Conservation (phyloP, 2,797 vertebrate species). For the Myioborus miniatus region DNA sequence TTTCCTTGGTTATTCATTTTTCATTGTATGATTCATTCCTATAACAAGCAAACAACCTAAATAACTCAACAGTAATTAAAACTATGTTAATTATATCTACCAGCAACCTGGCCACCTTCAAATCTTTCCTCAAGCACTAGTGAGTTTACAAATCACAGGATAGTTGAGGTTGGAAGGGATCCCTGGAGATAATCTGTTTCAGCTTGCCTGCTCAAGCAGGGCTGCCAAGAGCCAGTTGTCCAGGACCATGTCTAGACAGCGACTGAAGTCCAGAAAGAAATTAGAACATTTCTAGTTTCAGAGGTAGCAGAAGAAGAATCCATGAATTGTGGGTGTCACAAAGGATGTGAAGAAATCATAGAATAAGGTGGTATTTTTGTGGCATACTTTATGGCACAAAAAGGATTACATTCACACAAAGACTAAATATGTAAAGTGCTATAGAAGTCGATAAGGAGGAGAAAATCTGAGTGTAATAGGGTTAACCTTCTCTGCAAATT, state of each 20-base stretch:
- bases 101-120: neutral
- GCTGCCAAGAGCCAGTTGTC: accelerated
- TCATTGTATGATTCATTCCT: neutral
- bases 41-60: neutral
- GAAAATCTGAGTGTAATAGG: neutral
- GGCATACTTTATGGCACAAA: neutral
- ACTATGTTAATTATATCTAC: neutral
- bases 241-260: neutral
- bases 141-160: neutral
- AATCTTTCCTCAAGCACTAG: neutral
- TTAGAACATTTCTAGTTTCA: neutral
- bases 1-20: neutral
- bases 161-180: neutral
- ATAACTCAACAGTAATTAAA: neutral
- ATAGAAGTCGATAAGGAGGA: neutral
- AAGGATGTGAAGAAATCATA: neutral
- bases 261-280: neutral
- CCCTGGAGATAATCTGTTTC: neutral
- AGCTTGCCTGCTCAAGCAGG: neutral
- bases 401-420: neutral
- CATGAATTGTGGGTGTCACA: accelerated
- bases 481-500: neutral
- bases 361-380: neutral
- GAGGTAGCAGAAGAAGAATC: neutral
- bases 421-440: neutral